A percentile compares a stretch with the other conserved stretches of the same genome.
These are phyloP conservation scores for Sigmodon hispidus DNA, from an alignment of 2,113 vertebrate genomes.

Conservation along the genomic window DNA sequence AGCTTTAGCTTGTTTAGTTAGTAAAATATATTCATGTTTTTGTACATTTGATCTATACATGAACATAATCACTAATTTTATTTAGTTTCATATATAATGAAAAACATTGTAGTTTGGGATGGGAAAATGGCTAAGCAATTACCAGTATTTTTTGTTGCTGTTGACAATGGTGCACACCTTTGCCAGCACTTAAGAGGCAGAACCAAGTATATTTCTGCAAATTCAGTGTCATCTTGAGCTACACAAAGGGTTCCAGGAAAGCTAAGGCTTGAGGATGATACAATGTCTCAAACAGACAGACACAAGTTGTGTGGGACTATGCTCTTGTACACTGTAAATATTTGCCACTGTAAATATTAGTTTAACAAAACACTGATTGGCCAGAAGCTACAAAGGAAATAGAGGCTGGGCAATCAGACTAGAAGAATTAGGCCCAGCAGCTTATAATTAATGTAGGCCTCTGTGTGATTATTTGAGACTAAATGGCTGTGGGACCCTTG, in stretches of 20 bases:
- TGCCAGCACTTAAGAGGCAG: background rate
- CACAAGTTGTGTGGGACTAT: too few species aligned
- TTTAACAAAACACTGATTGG: too few species aligned
- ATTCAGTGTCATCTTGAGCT: background rate
- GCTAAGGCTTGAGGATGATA: background rate
- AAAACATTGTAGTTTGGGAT: background rate
- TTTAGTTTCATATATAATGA: background rate
- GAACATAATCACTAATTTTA: background rate
- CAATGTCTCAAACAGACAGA: background rate
- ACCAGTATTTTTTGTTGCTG: background rate
- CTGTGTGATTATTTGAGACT: too few species aligned
- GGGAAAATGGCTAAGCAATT: background rate
- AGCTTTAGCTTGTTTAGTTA: background rate
- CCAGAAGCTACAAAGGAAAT: too few species aligned
- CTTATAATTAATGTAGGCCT: too few species aligned
- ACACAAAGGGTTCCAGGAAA: too few species aligned
- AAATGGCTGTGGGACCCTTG: too few species aligned
- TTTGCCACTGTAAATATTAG: too few species aligned
- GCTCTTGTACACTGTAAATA: too few species aligned
- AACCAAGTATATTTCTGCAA: background rate
- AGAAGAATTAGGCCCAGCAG: too few species aligned
- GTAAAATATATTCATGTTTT: background rate
- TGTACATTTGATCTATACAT: background rate
- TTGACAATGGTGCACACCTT: background rate
- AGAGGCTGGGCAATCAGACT: too few species aligned